Conservation (phyloP, 2,888 invertebrate genomes). For the Philonicus albiceps region DNA sequence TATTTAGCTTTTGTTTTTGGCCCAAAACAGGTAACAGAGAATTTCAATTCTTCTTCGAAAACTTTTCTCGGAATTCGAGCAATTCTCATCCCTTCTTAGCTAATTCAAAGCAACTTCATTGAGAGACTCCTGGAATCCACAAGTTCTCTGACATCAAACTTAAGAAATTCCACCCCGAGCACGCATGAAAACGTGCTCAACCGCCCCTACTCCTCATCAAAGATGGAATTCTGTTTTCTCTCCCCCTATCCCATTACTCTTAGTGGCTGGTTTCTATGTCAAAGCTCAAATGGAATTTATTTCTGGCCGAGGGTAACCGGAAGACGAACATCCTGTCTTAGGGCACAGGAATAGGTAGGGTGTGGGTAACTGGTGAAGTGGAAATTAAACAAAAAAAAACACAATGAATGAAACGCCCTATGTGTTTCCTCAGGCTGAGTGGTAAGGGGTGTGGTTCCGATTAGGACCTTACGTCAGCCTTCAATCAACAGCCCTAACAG, state of each 20-base stretch:
- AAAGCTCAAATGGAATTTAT: conserved; percentile 15
- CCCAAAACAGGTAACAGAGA: neutral
- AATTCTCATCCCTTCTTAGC: neutral
- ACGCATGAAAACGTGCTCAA: neutral
- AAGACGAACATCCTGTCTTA: neutral
- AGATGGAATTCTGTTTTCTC: neutral
- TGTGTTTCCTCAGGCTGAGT: neutral
- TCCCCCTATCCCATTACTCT: neutral
- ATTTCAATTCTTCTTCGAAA: neutral
- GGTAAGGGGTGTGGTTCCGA: neutral
- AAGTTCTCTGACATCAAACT: neutral
- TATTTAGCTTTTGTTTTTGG: neutral
- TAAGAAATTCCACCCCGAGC: neutral
- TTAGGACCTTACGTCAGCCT: neutral
- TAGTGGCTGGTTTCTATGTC: neutral
- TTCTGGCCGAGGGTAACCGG: neutral
- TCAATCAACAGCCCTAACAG: neutral
- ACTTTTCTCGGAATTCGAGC: neutral
- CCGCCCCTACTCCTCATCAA: neutral
- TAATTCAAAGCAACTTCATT: neutral
- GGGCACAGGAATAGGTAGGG: neutral
- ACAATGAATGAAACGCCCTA: neutral
- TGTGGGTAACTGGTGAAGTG: neutral
- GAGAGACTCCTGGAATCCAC: neutral
- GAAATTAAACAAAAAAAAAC: neutral